A percentile compares a stretch with the other conserved stretches of the same genome.
These are phyloP conservation scores for Gryllus bimaculatus DNA, from an alignment of 1,140 invertebrate species.

Conservation along the genomic window DNA sequence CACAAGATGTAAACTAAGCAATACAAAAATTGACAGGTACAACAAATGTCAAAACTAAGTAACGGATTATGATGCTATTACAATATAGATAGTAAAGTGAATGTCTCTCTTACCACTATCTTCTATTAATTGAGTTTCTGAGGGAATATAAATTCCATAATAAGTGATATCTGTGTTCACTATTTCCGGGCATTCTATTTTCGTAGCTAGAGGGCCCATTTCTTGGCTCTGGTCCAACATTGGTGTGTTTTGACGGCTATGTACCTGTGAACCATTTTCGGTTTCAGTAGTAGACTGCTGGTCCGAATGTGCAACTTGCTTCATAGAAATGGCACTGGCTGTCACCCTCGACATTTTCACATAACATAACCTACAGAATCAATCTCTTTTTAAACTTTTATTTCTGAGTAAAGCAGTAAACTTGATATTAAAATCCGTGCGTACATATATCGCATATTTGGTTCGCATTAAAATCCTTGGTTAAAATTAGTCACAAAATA, in stretches of 20 bases:
- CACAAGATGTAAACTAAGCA: slow-evolving; percentile 7
- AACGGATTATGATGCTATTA: slow-evolving; percentile 11
- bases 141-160: slow-evolving; percentile 31
- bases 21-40: slow-evolving; percentile 15
- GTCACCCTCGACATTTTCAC: background rate
- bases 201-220: slow-evolving; percentile 4
- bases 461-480: too few species aligned
- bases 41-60: slow-evolving; percentile 13
- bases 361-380: background rate
- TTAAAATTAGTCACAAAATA: background rate
- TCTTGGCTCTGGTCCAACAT: slow-evolving; percentile 9
- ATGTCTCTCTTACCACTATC: slow-evolving; percentile 20
- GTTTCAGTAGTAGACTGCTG: background rate
- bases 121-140: slow-evolving; percentile 25
- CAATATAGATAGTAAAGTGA: slow-evolving; percentile 19
- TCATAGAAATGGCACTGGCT: background rate
- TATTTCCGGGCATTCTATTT: background rate
- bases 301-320: background rate
- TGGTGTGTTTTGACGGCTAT: background rate
- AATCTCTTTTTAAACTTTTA: background rate
- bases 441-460: too few species aligned
- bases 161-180: slow-evolving; percentile 23
- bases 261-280: background rate
- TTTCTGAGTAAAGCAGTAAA: too few species aligned
- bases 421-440: too few species aligned